Evolutionary conservation across 2,888 invertebrate species (phyloP), one percentile per base, ranked within the genome.

Genomic region (Labia minor): DNA sequence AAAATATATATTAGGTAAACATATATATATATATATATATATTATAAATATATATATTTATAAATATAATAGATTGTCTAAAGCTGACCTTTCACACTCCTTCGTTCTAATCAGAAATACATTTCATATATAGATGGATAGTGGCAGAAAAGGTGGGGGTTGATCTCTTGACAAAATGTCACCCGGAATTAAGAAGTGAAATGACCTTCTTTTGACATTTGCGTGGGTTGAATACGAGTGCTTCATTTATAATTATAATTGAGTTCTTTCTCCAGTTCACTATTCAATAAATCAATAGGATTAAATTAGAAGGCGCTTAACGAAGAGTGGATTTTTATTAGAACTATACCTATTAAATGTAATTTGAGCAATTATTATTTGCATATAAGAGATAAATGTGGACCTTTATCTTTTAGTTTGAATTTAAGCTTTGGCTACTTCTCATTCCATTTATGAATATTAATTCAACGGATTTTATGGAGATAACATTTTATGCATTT

Each of bases 161-260:
- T 49, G 49, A 49, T 49, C 16, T 49, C 49, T 8, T 14, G 49
- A n/a, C 49, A 49, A 49, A 49, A 49, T 49, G 49, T 49, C 49
- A 49, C 16, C 49, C 49, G 49, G 49, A 49, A 49, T 49, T 49
- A 16, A 16, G 49, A 49, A 49, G n/a, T 49, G 49, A 49, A 49
- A 49, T 49, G 49, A 49, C 49, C 49, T 49, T 49, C 49, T 49
- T 16, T 49, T 49, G 49, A 49, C 49, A 49, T 49, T 49, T 49
- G 49, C 49, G 49, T 49, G 49, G 49, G 49, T 14, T 11, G 49
- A 49, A n/a, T 49, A 10, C 49, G 49, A n/a, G 49, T 49, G 16
- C 49, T 49, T 49, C 49, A 49, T 49, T 49, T 49, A 49, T 49
- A 49, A 49, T 49, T 49, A 49, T 49, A 11, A 49, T 49, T 49